Evolutionary conservation across 2,113 vertebrate species (phyloP).

Genomic region (Pseudorectes ferrugineus): DNA sequence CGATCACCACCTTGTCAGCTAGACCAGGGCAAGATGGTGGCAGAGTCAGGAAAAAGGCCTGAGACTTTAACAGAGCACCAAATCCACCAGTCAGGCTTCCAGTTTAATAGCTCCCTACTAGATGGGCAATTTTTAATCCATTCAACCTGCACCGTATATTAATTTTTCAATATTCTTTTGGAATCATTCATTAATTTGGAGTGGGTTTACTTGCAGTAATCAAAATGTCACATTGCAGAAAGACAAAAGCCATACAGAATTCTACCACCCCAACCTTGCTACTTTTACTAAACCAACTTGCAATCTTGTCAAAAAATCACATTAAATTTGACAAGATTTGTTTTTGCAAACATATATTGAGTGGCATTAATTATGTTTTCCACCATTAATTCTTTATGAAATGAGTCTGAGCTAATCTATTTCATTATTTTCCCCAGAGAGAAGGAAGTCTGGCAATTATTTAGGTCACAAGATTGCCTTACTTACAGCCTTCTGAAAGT

Average conservation of each 20-base stretch:
- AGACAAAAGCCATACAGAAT: neutral
- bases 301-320: neutral
- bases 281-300: neutral
- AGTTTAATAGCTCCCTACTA: neutral
- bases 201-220: neutral
- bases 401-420: conserved; percentile 32
- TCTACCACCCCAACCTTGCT: neutral
- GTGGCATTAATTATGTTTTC: conserved; percentile 42
- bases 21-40: neutral
- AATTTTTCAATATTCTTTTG: neutral
- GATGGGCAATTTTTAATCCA: neutral
- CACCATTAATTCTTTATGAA: conserved; percentile 52
- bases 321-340: conserved; percentile 16
- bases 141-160: neutral
- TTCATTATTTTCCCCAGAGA: conserved; percentile 39
- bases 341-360: conserved; percentile 37
- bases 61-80: neutral
- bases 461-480: conserved; percentile 31
- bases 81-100: neutral
- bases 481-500: conserved; percentile 24
- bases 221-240: neutral
- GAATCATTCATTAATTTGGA: neutral
- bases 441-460: conserved; percentile 44
- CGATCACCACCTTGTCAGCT: neutral
- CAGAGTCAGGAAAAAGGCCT: neutral